A percentile compares a stretch with the other conserved stretches of the same genome.
Conservation (phyloP, 2,797 vertebrate species). For the Aphelocoma californica region DNA sequence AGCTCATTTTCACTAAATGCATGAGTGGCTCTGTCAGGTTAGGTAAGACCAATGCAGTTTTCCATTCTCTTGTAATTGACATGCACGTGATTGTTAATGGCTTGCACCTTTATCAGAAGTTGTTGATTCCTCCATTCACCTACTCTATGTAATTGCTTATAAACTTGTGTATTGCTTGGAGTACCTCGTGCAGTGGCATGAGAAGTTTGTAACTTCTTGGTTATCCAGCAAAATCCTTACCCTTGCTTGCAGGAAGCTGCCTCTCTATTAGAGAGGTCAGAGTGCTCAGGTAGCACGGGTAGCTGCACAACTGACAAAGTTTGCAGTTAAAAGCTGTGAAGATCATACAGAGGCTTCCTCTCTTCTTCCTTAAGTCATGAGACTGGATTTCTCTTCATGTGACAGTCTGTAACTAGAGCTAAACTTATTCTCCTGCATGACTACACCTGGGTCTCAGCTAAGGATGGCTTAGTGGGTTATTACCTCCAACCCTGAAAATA, state of each 20-base stretch:
- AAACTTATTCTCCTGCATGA: not conserved
- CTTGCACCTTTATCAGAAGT: slow-evolving; percentile 39
- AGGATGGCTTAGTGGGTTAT: not conserved
- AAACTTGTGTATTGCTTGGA: not conserved
- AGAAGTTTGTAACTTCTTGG: not conserved
- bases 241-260: not conserved
- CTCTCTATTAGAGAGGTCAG: not conserved
- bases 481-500: not conserved
- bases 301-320: not conserved
- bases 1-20: slow-evolving; percentile 32
- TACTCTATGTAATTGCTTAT: not conserved
- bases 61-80: slow-evolving; percentile 30
- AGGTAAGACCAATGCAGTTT: slow-evolving; percentile 38
- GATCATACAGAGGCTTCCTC: not conserved
- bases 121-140: not conserved
- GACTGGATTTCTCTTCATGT: not conserved
- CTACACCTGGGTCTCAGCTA: not conserved
- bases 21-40: not conserved
- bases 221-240: not conserved
- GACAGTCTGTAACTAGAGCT: not conserved
- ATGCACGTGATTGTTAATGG: slow-evolving; percentile 5
- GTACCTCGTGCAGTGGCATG: not conserved
- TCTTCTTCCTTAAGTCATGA: not conserved
- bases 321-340: not conserved
- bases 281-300: not conserved